These are phyloP conservation scores for Centruroides sculpturatus DNA, from an alignment of 1,140 invertebrate species.

Conservation along the genomic window DNA sequence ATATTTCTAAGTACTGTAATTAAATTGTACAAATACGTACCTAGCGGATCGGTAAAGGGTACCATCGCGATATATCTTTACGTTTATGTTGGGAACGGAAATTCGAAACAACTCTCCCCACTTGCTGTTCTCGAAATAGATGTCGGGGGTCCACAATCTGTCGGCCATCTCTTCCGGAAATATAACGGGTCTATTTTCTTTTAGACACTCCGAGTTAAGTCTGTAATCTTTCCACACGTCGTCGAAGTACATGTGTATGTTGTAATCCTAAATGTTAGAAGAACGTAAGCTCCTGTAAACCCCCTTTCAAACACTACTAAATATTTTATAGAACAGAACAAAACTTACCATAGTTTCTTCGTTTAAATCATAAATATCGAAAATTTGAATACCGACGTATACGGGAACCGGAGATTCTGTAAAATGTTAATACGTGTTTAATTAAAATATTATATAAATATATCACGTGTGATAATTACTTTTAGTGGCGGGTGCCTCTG, in stretches of 20 bases:
- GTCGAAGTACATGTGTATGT: conserved; percentile 6
- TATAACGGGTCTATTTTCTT: not conserved
- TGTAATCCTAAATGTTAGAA: conserved; percentile 2
- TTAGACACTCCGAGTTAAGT: not conserved
- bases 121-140: conserved; percentile 13
- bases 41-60: conserved; percentile 3
- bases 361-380: not conserved
- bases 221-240: conserved; percentile 10
- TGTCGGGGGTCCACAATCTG: conserved; percentile 6
- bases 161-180: not conserved
- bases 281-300: too few species aligned
- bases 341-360: not conserved
- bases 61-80: not conserved
- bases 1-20: too few species aligned
- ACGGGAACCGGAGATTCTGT: too few species aligned
- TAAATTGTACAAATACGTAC: not conserved
- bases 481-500: too few species aligned
- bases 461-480: too few species aligned
- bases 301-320: too few species aligned
- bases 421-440: too few species aligned
- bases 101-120: conserved; percentile 8
- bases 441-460: too few species aligned
- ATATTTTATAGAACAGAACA: too few species aligned
- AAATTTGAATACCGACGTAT: not conserved
- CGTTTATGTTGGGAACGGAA: conserved; percentile 5